Conservation (phyloP, 2,113 vertebrate species). For the Sialia sialis region DNA sequence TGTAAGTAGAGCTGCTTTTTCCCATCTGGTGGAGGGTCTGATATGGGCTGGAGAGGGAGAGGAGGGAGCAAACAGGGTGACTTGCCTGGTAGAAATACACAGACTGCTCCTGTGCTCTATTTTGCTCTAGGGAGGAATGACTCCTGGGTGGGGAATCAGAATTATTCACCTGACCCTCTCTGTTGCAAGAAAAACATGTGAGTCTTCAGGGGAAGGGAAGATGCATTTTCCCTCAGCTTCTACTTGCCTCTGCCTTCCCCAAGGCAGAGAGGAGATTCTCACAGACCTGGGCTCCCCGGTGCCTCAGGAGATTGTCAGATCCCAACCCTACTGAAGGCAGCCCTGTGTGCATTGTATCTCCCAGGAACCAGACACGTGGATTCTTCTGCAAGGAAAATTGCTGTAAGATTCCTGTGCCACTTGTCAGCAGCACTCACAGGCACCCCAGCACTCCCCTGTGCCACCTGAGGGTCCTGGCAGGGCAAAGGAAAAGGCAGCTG, state of each 20-base stretch:
- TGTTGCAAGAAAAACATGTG: background rate
- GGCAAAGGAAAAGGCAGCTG: background rate
- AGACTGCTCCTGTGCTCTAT: background rate
- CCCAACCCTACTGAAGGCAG: background rate
- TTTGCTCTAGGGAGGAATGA: background rate
- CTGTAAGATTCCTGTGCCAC: background rate
- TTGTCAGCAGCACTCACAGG: background rate
- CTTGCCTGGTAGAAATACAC: background rate
- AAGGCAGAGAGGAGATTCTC: background rate
- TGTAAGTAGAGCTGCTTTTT: background rate
- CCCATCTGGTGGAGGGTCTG: background rate
- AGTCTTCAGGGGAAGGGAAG: background rate
- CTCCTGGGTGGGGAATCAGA: background rate
- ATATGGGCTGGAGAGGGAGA: background rate
- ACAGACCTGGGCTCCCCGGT: background rate
- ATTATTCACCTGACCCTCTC: background rate
- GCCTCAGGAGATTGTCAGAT: background rate
- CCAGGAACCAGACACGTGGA: background rate
- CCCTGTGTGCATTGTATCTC: background rate
- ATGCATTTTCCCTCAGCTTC: background rate
- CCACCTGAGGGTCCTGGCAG: background rate
- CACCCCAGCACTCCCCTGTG: accelerated
- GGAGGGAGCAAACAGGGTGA: background rate
- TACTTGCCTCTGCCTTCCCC: background rate
- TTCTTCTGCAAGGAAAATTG: background rate